Evolutionary conservation across 2,797 vertebrate species (phyloP).

Genomic region (Xiphophorus birchmanni): DNA sequence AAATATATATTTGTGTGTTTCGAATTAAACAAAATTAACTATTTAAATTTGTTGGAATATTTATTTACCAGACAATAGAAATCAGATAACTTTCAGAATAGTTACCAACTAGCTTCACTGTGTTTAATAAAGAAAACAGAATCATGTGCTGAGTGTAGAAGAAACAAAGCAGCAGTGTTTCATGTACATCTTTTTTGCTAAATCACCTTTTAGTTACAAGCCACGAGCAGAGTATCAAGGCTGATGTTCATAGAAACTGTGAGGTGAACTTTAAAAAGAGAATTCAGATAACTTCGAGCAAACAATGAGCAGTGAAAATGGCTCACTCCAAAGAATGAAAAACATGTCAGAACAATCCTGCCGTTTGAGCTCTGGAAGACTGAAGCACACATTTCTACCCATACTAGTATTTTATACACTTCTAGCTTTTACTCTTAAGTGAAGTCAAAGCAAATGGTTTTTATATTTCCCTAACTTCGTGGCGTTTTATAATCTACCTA

Average conservation of each 20-base stretch:
- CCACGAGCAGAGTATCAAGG: background rate
- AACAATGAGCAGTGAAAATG: background rate
- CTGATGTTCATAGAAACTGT: background rate
- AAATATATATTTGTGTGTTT: background rate
- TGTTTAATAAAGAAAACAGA: background rate
- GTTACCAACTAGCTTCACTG: background rate
- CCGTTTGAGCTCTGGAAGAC: background rate
- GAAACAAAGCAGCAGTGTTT: background rate
- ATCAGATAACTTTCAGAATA: background rate
- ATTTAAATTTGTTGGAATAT: background rate
- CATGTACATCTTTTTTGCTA: background rate
- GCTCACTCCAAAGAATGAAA: background rate
- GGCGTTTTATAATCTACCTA: background rate
- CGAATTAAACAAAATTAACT: background rate
- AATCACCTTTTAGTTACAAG: constrained; percentile 1
- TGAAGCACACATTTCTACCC: background rate
- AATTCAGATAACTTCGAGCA: background rate
- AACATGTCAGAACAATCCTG: constrained; percentile 1
- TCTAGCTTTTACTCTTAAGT: background rate
- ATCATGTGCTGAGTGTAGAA: background rate
- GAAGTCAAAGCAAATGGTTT: background rate
- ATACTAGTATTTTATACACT: background rate
- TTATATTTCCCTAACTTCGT: background rate
- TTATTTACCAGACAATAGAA: background rate
- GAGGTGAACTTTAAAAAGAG: background rate